These are phyloP conservation scores for Magallana ariakensis DNA, from an alignment of 1,140 invertebrate genomes.

Conservation along the genomic window DNA sequence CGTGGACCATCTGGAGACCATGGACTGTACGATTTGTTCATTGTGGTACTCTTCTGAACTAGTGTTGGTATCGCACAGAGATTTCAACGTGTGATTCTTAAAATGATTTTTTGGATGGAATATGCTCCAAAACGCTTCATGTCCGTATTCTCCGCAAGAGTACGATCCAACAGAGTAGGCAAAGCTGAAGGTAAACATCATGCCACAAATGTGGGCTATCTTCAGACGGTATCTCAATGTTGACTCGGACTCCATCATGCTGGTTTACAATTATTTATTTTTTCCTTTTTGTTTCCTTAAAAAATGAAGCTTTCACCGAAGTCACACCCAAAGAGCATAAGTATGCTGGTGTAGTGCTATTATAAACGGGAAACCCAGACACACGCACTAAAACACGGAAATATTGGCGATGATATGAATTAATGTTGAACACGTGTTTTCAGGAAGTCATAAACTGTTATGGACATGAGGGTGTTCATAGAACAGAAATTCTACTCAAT, in stretches of 20 bases:
- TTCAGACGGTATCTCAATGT: not conserved
- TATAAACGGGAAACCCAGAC: too few relatives aligned
- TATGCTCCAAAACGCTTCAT: constrained; percentile 12
- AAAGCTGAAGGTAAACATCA: not conserved
- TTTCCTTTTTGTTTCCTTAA: too few relatives aligned
- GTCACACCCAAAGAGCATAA: too few relatives aligned
- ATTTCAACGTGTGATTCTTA: not conserved
- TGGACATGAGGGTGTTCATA: too few relatives aligned
- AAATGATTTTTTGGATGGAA: not conserved
- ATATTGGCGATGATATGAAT: too few relatives aligned
- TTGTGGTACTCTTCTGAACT: not conserved
- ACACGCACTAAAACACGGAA: too few relatives aligned
- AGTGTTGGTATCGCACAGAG: constrained; percentile 7
- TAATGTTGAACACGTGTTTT: too few relatives aligned
- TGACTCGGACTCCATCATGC: not conserved
- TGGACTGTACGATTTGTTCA: constrained; percentile 27
- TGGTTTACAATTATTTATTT: not conserved
- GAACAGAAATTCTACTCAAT: too few relatives aligned
- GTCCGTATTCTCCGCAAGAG: constrained; percentile 25
- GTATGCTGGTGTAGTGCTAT: too few relatives aligned
- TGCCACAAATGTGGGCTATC: not conserved
- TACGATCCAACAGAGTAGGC: not conserved
- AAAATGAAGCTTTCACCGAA: too few relatives aligned
- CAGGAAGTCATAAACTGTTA: too few relatives aligned
- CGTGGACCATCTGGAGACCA: constrained; percentile 2